phyloP scores from a whole-genome alignment of 1,140 invertebrate genomes.

The Cyclina sinensis region DNA sequence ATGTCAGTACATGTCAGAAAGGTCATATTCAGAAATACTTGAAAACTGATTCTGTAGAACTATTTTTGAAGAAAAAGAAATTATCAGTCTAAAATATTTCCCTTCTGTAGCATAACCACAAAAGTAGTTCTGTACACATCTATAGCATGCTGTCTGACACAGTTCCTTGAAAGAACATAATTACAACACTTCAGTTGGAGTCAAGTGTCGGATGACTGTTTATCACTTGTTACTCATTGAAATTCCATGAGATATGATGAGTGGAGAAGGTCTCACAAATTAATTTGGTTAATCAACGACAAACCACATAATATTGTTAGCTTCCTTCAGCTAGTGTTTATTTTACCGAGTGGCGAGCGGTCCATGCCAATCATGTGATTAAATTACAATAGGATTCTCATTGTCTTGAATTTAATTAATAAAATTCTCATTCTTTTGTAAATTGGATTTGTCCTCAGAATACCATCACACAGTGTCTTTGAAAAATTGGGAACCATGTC shows the following conservation, averaged over 20 bases:
- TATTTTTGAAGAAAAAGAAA: not conserved
- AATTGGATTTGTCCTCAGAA: constrained; percentile 43
- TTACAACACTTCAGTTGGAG: not conserved
- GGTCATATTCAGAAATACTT: too few species aligned
- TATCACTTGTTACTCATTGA: constrained; percentile 36
- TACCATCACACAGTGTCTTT: not conserved
- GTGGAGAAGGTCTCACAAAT: constrained; percentile 15
- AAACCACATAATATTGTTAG: constrained; percentile 47
- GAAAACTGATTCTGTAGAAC: not conserved
- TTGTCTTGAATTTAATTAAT: constrained; percentile 60
- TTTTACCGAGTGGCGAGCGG: not conserved
- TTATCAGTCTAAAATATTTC: not conserved
- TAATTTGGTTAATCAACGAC: constrained; percentile 28
- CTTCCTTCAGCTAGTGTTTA: constrained; percentile 26
- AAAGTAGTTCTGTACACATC: not conserved
- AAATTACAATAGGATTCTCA: constrained; percentile 62
- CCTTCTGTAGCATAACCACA: not conserved
- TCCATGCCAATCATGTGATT: constrained; percentile 63
- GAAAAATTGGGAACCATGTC: constrained; percentile 6
- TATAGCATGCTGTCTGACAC: not conserved
- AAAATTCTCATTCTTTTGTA: constrained; percentile 52
- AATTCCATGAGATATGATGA: not conserved
- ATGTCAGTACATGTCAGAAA: too few species aligned
- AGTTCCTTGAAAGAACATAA: not conserved
- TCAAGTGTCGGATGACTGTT: not conserved